Evolutionary conservation across 92 coral and sea anemone genomes (phyloP).

Genomic region (Zoanthus gigantus): DNA sequence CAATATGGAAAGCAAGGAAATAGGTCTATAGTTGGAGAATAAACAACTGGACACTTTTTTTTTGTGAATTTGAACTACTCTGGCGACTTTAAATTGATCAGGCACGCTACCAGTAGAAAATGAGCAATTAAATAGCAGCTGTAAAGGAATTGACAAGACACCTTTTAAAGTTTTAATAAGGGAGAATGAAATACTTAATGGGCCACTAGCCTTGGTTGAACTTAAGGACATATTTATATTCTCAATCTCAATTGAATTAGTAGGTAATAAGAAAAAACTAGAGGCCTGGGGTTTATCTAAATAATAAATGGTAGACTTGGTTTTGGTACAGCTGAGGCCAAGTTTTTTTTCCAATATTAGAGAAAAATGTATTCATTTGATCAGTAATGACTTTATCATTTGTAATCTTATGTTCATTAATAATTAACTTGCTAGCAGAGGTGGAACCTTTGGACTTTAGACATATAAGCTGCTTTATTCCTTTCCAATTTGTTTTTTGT

Average conservation of each 20-base stretch:
- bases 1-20: not conserved
- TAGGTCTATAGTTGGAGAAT: not conserved
- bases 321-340: constrained; percentile 23
- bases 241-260: constrained; percentile 1
- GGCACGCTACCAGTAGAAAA: constrained; percentile 7
- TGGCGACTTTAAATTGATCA: not conserved
- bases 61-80: constrained; percentile 7
- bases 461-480: not conserved
- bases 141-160: not conserved
- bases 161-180: constrained; percentile 27
- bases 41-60: not conserved
- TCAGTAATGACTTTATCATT: constrained; percentile 30
- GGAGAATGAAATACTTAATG: constrained; percentile 35
- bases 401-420: not conserved
- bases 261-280: constrained; percentile 38
- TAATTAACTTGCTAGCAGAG: constrained; percentile 33
- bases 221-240: constrained; percentile 30
- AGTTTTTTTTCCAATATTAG: constrained; percentile 42
- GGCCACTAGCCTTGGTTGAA: constrained; percentile 44
- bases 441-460: constrained; percentile 24
- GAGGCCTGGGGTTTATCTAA: constrained; percentile 41
- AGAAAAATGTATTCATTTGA: constrained; percentile 44
- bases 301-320: not conserved
- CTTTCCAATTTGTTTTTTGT: constrained; percentile 48
- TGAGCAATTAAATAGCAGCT: constrained; percentile 29